A percentile compares a stretch with the other conserved stretches of the same genome.
phyloP scores from a whole-genome alignment of 2,113 vertebrate genomes.

The Urocynchramus pylzowi region DNA sequence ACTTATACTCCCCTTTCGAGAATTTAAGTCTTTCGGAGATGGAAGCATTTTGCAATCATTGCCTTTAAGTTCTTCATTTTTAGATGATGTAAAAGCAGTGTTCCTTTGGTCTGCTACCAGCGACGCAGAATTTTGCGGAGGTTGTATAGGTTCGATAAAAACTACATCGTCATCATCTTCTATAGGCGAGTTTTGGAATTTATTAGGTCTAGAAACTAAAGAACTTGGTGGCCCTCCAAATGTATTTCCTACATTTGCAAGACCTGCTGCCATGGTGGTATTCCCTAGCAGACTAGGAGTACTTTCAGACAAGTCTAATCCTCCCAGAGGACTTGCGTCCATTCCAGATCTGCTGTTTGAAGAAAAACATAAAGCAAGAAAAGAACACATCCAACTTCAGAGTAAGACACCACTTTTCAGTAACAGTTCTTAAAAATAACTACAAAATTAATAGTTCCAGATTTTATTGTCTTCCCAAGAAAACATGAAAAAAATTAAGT shows the following conservation, averaged over 20 bases:
- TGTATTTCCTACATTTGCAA: conserved; percentile 80
- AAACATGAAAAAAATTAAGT: not conserved
- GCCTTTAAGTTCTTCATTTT: conserved; percentile 76
- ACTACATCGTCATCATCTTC: conserved; percentile 92
- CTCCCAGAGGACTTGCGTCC: conserved; percentile 79
- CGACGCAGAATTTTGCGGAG: conserved; percentile 64
- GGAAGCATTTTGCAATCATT: conserved; percentile 75
- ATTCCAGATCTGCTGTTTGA: conserved; percentile 76
- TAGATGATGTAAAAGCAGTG: conserved; percentile 65
- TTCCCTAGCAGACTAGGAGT: conserved; percentile 71
- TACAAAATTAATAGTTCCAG: not conserved
- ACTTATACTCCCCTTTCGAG: conserved; percentile 80
- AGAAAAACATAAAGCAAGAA: conserved; percentile 46
- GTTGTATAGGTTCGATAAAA: conserved; percentile 84
- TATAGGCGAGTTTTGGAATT: conserved; percentile 74
- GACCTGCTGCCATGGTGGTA: conserved; percentile 84
- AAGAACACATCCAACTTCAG: conserved; percentile 20
- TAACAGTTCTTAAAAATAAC: not conserved
- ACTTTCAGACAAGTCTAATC: conserved; percentile 76
- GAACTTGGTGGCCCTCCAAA: conserved; percentile 74
- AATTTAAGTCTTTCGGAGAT: conserved; percentile 74
- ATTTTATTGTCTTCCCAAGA: not conserved
- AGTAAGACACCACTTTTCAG: not conserved
- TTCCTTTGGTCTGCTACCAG: conserved; percentile 72
- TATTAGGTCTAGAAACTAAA: conserved; percentile 75